Evolutionary conservation across 1,140 invertebrate genomes (phyloP), one percentile per base, ranked within the genome.

Genomic region (Drosophila nigromelanica): DNA sequence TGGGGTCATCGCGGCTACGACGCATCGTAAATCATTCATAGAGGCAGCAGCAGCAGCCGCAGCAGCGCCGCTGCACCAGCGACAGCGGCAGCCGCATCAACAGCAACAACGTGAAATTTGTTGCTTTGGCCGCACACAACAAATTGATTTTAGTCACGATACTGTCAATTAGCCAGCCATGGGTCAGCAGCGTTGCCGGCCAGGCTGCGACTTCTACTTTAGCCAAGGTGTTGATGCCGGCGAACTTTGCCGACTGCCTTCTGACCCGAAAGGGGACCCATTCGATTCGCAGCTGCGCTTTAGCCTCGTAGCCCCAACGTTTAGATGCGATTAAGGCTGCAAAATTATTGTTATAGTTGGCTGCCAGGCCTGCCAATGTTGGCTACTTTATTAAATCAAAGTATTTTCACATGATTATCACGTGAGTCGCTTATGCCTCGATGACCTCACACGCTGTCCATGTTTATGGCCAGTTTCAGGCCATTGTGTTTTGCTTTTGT

Each of bases 101-200:
- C 67, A 63, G 64, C 71, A 80, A 85, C 76, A 85, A 85, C 80
- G 69, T 71, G 73, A 83, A 89, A 89, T 89, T 89, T 89, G 83
- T 89, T 89, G 83, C 83, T 78, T 73, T 83, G 70, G 73, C 76
- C 71, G 83, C 80, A 89, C 75, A 89, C 79, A 89, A 89, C 83
- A 89, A 89, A 89, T 89, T 89, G 83, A 89, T 89, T 89, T 89
- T 89, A 89, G 83, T 89, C 83, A 89, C 83, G 83, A 89, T 89
- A 89, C 83, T 89, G 83, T 89, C 83, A 89, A 89, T 89, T 89
- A 89, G 83, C 79, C 71, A 87, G 73, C 85, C 83, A 89, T 78
- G 83, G 83, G 83, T 89, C 83, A 89, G 83, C 73, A 56, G 51
- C 69, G n/a, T 37, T 61, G 59, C 39, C 18, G 48, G 51, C 58